Evolutionary conservation across 2,797 vertebrate genomes (phyloP), one percentile per base, ranked within the genome.

Genomic region (Chrosomus eos): DNA sequence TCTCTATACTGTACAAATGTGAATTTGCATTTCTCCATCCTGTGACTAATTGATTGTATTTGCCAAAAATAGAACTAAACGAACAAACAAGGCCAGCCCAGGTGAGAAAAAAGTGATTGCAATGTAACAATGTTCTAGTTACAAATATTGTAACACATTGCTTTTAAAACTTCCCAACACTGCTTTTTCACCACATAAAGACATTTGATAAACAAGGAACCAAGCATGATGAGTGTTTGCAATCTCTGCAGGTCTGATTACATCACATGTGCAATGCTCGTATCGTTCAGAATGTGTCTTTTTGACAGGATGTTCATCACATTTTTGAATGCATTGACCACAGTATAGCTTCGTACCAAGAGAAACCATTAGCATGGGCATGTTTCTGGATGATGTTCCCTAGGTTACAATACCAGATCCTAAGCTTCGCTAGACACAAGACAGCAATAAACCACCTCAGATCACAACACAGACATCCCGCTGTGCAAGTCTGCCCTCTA

Each of bases 371-470:
- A 83, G 97, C 97, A 92, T 99, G 98, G 18, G 97, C 97, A 0
- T 99, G 97, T 89, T 98, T 99, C 95, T 99, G 98, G 91, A 99
- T 99, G 89, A 99, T 97, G 92, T 99, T 99, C 60, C 97, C 98
- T 85, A 99, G 81, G 83, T 99, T 97, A 93, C 97, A 94, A 92
- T 99, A 99, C 71, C 97, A 96, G 79, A 98, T 93, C 26, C 97
- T 98, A 77, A 97, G 97, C 89, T 99, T 99, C 88, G 98, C 98
- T 99, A 94, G 5, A 85, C 7, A 58, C 23, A 76, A 1, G n/a
- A 83, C 43, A 48, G 64, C 40, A 7, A 82, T 28, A 80, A 55
- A 45, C n/a, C 36, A 33, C 38, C 13, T 85, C 11, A 70, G n/a
- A 36, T 53, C 38, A 58, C 55, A 80, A 72, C 14, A 60, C 23